phyloP scores from a whole-genome alignment of 1,140 invertebrate species.

The Papilio aristodemus region DNA sequence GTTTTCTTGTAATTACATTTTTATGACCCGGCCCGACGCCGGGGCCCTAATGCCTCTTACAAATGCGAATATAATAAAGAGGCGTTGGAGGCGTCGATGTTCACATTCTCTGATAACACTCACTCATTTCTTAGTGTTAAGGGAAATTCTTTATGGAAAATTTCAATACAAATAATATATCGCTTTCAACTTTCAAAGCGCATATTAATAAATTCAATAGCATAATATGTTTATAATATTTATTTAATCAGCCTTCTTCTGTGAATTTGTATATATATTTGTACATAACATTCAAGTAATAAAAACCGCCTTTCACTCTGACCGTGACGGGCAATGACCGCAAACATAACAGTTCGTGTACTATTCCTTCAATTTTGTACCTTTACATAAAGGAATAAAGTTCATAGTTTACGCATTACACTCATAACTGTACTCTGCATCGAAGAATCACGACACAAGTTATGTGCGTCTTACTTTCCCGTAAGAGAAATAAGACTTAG shows the following conservation, averaged over 20 bases:
- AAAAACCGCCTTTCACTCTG: background rate
- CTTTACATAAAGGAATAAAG: background rate
- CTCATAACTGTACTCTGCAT: background rate
- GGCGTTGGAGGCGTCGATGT: conserved; percentile 34
- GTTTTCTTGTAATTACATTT: conserved; percentile 76
- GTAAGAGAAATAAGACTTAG: background rate
- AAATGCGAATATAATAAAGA: conserved; percentile 73
- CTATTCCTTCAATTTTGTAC: background rate
- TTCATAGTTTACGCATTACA: background rate
- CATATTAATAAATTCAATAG: too few species aligned
- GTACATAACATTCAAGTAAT: too few species aligned
- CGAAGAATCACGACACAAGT: background rate
- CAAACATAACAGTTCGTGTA: conserved; percentile 2
- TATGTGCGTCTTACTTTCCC: conserved; percentile 3
- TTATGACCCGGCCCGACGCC: conserved; percentile 61
- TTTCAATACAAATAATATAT: background rate
- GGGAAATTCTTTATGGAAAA: background rate
- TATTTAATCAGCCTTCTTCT: too few species aligned
- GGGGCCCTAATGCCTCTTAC: conserved; percentile 65
- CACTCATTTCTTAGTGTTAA: background rate
- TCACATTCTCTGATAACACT: conserved; percentile 42
- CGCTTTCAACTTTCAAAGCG: too few species aligned
- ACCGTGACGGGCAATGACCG: conserved; percentile 17
- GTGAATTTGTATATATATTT: too few species aligned
- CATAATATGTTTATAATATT: too few species aligned